Conservation (phyloP, 2,113 vertebrate genomes). For the Indicator maculatus region DNA sequence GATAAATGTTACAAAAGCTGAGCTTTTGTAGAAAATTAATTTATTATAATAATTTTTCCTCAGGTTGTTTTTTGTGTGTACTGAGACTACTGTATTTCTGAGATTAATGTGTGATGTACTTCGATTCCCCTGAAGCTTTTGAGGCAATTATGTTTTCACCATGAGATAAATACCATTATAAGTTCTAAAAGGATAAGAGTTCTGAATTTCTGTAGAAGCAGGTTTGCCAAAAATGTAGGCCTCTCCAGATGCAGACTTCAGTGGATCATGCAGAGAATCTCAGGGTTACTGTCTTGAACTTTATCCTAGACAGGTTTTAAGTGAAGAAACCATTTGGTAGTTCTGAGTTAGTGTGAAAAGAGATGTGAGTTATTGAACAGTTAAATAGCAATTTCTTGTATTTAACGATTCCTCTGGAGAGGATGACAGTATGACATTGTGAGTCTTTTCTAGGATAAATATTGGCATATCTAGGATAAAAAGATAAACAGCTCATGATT, state of each 20-base stretch:
- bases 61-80: neutral
- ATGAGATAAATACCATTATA: neutral
- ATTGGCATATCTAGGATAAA: neutral
- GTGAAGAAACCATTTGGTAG: neutral
- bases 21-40: neutral
- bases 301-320: neutral
- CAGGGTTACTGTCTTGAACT: neutral
- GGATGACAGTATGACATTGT: neutral
- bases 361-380: neutral
- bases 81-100: neutral
- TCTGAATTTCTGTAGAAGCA: neutral
- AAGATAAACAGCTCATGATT: neutral
- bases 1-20: neutral
- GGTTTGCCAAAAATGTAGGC: neutral
- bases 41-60: neutral
- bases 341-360: neutral
- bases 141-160: neutral
- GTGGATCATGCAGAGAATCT: neutral
- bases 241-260: neutral
- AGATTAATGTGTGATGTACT: neutral
- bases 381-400: neutral
- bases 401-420: neutral
- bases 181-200: neutral
- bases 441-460: conserved; percentile 23
- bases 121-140: neutral